phyloP scores from a whole-genome alignment of 2,113 vertebrate genomes.

The Mobula hypostoma region DNA sequence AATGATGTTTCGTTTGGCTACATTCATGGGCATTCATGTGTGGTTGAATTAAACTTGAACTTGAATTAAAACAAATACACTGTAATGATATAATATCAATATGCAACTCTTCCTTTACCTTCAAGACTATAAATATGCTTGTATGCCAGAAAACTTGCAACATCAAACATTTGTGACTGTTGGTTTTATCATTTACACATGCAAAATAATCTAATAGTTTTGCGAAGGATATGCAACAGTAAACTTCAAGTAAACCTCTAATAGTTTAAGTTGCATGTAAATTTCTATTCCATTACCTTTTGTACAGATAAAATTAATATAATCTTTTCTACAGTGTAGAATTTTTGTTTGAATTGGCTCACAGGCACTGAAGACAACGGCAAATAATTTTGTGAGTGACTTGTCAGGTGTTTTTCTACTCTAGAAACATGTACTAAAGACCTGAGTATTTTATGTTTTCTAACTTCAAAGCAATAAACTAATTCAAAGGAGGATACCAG shows the following conservation, averaged over 20 bases:
- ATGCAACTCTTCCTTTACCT: neutral
- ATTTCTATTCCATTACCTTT: neutral
- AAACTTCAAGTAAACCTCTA: neutral
- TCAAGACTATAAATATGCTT: neutral
- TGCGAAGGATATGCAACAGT: too few species aligned
- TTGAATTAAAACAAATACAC: neutral
- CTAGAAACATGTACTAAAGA: neutral
- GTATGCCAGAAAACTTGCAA: neutral
- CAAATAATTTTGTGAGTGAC: neutral
- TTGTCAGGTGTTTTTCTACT: neutral
- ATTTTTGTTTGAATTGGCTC: neutral
- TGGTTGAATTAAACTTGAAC: too few species aligned
- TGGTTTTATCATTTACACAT: neutral
- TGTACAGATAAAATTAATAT: neutral
- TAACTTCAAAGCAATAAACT: too few species aligned
- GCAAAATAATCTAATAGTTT: neutral
- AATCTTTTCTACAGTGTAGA: neutral
- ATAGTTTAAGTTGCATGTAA: neutral
- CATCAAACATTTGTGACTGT: too few species aligned
- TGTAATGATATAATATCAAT: neutral
- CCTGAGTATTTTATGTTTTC: too few species aligned
- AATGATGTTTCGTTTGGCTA: too few species aligned
- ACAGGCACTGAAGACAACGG: neutral
- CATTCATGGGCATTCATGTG: too few species aligned
- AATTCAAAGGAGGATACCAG: too few species aligned